Base-by-base conservation (phyloP, 1,140 invertebrate genomes). In the Trissolcus basalis region DNA sequence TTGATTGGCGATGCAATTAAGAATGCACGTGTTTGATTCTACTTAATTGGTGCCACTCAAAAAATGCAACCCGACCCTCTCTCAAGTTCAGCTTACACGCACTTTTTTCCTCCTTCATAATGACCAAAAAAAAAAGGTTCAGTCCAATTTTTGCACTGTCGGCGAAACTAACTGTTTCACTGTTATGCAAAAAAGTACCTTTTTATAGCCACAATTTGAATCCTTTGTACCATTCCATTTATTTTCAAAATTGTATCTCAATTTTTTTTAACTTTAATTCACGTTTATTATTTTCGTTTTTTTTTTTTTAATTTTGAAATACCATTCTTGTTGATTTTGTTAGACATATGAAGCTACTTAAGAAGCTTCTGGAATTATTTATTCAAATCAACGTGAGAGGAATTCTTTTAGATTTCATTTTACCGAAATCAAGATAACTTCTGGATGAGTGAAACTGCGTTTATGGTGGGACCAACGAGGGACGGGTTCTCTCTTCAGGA, bases 401-500 rank as follows among this genome's bases (percentile, higher is more conserved):
- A 44, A 60, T 60, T 60, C 55, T 39, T 36, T 19, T 19, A 35
- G 36, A 32, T 16, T 13, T 47, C 1, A 6, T 58, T 58, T 36
- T 36, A 15, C 14, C 45, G 8, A 59, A 59, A 44, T 19, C 9
- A 39, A 9, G 9, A 11, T 16, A 36, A 13, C 32, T 36, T 13
- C 13, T 43, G 9, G 41, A 58, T 56, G 51, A 75, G 78, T 71
- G 70, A 82, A 82, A 80, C 0, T 33, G 14, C 15, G 11, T 6
- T 32, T 10, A 44, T 56, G 32, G 56, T 53, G 41, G 50, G 61
- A 64, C 69, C 33, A 53, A 69, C 13, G 8, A 16, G 16, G 43
- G 44, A 78, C 80, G 70, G 65, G 56, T 80, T 72, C 56, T 6
- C 9, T 50, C 60, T 47, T 11, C 50, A 55, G 63, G 44, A 72